Base-by-base conservation (phyloP, 2,888 invertebrate species). In the Drosophila borealis region DNA sequence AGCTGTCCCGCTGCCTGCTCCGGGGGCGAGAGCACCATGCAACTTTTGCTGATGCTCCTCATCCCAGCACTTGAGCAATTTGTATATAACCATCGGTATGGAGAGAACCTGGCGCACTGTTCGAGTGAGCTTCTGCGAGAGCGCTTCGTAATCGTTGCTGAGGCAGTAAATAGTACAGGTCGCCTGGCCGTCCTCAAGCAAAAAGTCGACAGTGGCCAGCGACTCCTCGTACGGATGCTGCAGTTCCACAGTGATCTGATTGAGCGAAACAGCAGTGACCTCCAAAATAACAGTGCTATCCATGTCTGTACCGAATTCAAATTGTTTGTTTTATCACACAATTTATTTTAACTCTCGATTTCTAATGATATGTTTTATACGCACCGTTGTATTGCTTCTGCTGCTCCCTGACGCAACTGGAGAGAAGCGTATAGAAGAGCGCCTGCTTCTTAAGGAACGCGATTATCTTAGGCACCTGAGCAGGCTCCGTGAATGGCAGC, bases 171-270 rank as follows among this genome's bases (percentile, higher is more conserved):
- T 94, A 36, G 95, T 94, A 85, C 98, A 98, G 54, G 95, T 95
- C 0, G 97, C 94, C 72, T 95, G 95, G 0, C 96, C 95, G 87
- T 98, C 97, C 6, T 94, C 93, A 56, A 99, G 93, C 91, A 98
- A 96, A 72, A 99, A 94, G 91, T 98, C 98, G 13, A 97, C 96
- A 0, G 98, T 98, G 0, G 98, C 97, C 95, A 98, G 96, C 70
- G 97, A 96, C 92, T 98, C 98, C 90, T 98, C 97, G 19, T 96
- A 93, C 0, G 98, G 98, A 93, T 98, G 98, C 91, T 98, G 98
- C 90, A 99, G 94, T 9, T 97, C 96, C 19, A 99, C 95, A 10
- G 97, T 96, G 74, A 99, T 95, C 92, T 97, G 97, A 72, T 96
- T 96, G 94, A 97, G 96, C 0, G 98, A 97, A 37, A 98, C 93